A percentile compares a stretch with the other conserved stretches of the same genome.
Evolutionary conservation across 2,888 invertebrate species (phyloP).

Genomic region (Noctua comes): DNA sequence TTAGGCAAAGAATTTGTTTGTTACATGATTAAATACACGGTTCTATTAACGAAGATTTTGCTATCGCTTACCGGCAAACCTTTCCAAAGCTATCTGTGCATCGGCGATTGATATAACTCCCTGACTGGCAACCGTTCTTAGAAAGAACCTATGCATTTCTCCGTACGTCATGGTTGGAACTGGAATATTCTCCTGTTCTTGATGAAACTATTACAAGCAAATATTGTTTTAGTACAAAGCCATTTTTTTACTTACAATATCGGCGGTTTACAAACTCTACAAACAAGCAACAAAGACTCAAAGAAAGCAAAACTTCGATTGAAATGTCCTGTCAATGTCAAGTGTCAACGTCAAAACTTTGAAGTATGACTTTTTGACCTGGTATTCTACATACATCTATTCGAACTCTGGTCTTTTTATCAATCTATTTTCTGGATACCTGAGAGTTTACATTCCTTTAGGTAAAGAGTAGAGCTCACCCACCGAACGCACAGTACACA

Average conservation of each 20-base stretch:
- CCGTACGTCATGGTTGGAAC: slow-evolving; percentile 77
- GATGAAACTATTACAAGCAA: not conserved
- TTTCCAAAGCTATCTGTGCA: slow-evolving; percentile 70
- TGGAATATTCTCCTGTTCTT: not conserved
- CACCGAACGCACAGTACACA: not conserved
- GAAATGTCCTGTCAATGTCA: slow-evolving; percentile 6
- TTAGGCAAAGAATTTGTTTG: not conserved
- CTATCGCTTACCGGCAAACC: slow-evolving; percentile 71
- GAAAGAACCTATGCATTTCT: slow-evolving; percentile 78
- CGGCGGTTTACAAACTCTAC: not conserved
- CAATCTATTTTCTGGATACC: not conserved
- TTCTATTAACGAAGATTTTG: not conserved
- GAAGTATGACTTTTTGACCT: not conserved
- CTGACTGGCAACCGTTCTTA: slow-evolving; percentile 81
- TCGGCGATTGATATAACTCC: slow-evolving; percentile 81
- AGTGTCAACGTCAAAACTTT: slow-evolving; percentile 11
- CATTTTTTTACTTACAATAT: not conserved
- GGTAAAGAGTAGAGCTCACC: not conserved
- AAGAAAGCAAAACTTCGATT: not conserved
- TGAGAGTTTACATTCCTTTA: not conserved
- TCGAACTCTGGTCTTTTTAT: slow-evolving; percentile 11
- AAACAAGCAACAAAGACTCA: not conserved
- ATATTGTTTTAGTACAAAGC: not conserved
- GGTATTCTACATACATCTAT: not conserved
- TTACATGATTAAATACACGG: not conserved